Evolutionary conservation across 2,888 invertebrate species (phyloP).

Genomic region (Eristalinus aeneus): DNA sequence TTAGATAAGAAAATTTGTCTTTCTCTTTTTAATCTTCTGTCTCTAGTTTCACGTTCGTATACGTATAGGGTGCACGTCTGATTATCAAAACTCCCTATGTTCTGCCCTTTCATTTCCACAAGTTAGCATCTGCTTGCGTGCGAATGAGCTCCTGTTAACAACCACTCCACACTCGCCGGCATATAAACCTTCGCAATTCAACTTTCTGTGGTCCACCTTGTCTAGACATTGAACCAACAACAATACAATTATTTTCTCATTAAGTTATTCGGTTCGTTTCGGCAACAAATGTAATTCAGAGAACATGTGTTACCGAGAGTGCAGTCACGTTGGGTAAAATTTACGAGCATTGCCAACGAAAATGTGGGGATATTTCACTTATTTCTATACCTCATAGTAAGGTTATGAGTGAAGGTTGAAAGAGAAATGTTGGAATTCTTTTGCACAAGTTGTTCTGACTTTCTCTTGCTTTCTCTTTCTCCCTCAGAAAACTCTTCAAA

Average conservation of each 20-base stretch:
- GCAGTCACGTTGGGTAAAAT: conserved; percentile 4
- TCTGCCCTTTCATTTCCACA: not conserved
- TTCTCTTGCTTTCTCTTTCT: conserved; percentile 39
- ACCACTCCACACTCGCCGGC: conserved; percentile 42
- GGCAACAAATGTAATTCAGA: conserved; percentile 5
- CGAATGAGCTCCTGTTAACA: conserved; percentile 48
- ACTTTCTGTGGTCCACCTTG: conserved; percentile 37
- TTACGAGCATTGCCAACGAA: conserved; percentile 19
- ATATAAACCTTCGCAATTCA: conserved; percentile 11
- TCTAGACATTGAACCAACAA: conserved; percentile 44
- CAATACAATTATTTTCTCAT: conserved; percentile 43
- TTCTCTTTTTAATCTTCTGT: not conserved
- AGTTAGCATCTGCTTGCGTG: not conserved
- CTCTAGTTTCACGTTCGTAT: too few relatives aligned
- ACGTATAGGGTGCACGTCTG: not conserved
- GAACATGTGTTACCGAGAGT: conserved; percentile 47
- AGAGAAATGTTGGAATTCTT: conserved; percentile 33
- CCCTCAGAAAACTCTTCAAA: conserved; percentile 52
- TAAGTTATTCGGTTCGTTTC: conserved; percentile 23
- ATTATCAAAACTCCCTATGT: not conserved
- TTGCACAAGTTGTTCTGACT: not conserved
- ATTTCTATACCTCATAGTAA: not conserved
- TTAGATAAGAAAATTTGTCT: not conserved
- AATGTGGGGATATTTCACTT: conserved; percentile 46
- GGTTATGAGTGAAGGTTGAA: conserved; percentile 1